Conservation (phyloP, 1,140 invertebrate genomes). For the Drosophila nigromelanica region DNA sequence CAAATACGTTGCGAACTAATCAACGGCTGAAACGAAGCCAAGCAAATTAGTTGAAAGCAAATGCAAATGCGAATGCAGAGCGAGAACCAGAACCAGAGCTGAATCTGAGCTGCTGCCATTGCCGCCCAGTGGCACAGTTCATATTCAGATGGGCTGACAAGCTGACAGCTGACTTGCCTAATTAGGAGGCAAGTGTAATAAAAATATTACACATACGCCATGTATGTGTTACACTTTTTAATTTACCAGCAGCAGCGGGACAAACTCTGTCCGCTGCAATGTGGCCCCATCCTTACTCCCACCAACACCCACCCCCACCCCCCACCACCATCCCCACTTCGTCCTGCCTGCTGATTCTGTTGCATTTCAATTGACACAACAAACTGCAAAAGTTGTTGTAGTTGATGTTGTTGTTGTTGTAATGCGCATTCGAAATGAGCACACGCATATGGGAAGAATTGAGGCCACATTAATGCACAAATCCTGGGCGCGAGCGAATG, state of each 20-base stretch:
- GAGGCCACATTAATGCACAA: conserved; percentile 76
- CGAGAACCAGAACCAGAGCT: background rate
- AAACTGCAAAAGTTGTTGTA: conserved; percentile 30
- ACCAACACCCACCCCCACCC: background rate
- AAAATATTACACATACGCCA: conserved; percentile 82
- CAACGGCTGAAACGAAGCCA: conserved; percentile 47
- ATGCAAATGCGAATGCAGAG: conserved; percentile 39
- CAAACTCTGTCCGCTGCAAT: conserved; percentile 14
- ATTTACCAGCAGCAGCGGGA: conserved; percentile 46
- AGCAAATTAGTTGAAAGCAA: conserved; percentile 76
- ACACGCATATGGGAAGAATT: conserved; percentile 75
- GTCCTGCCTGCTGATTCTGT: conserved; percentile 17
- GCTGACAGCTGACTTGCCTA: conserved; percentile 78
- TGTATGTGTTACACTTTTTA: conserved; percentile 70
- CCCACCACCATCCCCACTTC: background rate
- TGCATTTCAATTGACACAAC: conserved; percentile 77
- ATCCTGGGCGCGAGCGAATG: conserved; percentile 61
- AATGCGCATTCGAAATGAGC: conserved; percentile 82
- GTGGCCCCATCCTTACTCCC: too few relatives aligned
- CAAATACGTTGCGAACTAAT: conserved; percentile 73
- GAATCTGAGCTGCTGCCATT: background rate
- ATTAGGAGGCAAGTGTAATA: conserved; percentile 80
- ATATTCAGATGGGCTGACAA: conserved; percentile 41
- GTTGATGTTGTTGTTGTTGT: conserved; percentile 63
- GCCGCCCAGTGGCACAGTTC: conserved; percentile 40